These are phyloP conservation scores for Mellilla xanthometata DNA, from an alignment of 2,888 invertebrate genomes.

Conservation along the genomic window DNA sequence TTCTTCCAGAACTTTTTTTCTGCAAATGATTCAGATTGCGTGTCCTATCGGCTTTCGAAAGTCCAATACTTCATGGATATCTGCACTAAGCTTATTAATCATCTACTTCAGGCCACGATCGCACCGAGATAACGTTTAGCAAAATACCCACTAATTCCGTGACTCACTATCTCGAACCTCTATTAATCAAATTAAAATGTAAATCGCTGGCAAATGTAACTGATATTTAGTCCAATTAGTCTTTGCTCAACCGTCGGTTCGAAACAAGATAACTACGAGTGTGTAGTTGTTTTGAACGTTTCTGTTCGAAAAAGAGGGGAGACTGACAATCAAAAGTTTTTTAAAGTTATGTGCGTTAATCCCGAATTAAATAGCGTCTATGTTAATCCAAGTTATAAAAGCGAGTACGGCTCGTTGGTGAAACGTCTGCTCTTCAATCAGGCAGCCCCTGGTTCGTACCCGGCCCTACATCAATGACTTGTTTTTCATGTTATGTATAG, in stretches of 20 bases:
- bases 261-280: not conserved
- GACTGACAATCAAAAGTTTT: no score
- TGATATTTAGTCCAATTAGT: slow-evolving; percentile 43
- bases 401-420: no score
- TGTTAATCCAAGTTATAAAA: no score
- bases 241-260: slow-evolving; percentile 22
- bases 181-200: slow-evolving; percentile 42
- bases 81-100: slow-evolving; percentile 8
- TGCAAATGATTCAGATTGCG: slow-evolving; percentile 2
- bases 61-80: slow-evolving; percentile 5
- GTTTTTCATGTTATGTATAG: no score
- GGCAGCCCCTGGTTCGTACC: no score
- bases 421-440: no score
- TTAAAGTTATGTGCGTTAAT: no score
- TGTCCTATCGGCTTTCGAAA: slow-evolving; percentile 1
- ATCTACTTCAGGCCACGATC: slow-evolving; percentile 12
- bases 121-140: slow-evolving; percentile 11
- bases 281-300: no score
- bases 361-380: no score
- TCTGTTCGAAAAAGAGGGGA: no score
- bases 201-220: slow-evolving; percentile 33
- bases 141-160: slow-evolving; percentile 21
- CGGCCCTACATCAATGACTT: no score
- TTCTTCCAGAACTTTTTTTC: no score
- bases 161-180: slow-evolving; percentile 21